Base-by-base conservation (phyloP, 1,140 invertebrate species). In the Bacillus rossius region DNA sequence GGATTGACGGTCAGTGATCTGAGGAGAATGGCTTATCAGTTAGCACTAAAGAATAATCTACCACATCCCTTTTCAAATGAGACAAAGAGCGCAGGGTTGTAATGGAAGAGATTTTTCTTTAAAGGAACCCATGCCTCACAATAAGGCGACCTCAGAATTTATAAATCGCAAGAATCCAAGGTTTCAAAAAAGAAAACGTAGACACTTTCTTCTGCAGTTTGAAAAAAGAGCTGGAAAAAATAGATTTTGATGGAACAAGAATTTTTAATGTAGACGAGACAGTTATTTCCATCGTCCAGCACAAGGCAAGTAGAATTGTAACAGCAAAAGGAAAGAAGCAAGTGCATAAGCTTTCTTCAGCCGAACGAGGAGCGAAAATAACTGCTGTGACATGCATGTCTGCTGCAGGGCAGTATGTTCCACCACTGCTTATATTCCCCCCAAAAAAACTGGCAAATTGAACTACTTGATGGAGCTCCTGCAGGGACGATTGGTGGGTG, bases 301-400 rank as follows among this genome's bases (percentile, higher is more conserved):
- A 37, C 37, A 65, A 61, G 61, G 55, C 60, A 22, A 47, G 59
- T 53, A 68, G 66, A 64, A 61, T 72, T 29, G 45, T 72, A 14
- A 62, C 55, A 13, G 8, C 52, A 20, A 70, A 68, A 61, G 69
- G 71, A 2, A 34, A 34, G 29, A 34, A 34, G 64, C 65, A 51
- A 34, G 50, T 52, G 22, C 26, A 17, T 16, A 37, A 17, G n/a
- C 17, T 52, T 26, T 64, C 65, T 50, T 66, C 63, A 55, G 67
- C 63, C 50, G 71, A 74, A 66, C 60, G 69, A 42, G 71, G 71
- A 14, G 53, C 60, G 8, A 56, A 61, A n/a, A 58, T 68, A 3
- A 72, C 72, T 45, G 61, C 67, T 45, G 67, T 65, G 41, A 64
- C 60, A 60, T 71, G 67, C 59, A 67, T 72, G 59, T 66, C 58